phyloP scores from a whole-genome alignment of 2,888 invertebrate genomes.

The Conistra vaccinii region DNA sequence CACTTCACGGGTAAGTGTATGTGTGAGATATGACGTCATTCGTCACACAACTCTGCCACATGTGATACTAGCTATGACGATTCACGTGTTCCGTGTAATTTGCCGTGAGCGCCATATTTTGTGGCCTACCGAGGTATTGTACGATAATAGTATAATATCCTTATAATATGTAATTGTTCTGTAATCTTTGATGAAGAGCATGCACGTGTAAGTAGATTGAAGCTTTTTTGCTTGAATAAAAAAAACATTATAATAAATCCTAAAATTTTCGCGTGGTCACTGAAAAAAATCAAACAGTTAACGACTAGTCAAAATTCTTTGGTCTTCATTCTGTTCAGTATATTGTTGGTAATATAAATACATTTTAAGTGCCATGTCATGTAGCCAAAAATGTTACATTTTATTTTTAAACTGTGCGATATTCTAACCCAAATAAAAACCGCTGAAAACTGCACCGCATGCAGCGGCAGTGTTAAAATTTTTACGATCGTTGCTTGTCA shows the following conservation, averaged over 20 bases:
- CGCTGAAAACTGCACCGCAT: conserved; percentile 40
- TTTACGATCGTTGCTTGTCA: conserved; percentile 58
- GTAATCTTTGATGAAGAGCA: not conserved
- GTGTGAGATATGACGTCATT: conserved; percentile 85
- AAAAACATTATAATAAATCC: not conserved
- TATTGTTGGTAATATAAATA: not conserved
- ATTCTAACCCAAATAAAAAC: conserved; percentile 34
- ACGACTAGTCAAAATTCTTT: not conserved
- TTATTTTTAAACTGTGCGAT: conserved; percentile 21
- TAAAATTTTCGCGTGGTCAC: not conserved
- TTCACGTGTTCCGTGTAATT: conserved; percentile 70
- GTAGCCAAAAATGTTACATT: conserved; percentile 8
- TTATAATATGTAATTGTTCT: conserved; percentile 35
- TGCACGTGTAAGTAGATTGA: not conserved
- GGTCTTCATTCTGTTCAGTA: not conserved
- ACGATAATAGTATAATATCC: conserved; percentile 27
- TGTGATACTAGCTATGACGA: conserved; percentile 73
- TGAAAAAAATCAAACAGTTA: not conserved
- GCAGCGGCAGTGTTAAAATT: conserved; percentile 41
- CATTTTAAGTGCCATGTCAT: not conserved
- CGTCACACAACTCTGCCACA: conserved; percentile 76
- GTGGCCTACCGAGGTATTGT: conserved; percentile 42
- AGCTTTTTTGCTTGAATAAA: not conserved
- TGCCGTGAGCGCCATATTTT: conserved; percentile 66
- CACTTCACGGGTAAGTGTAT: conserved; percentile 80